Conservation (phyloP, 2,888 invertebrate species). For the Laspeyria flexula region DNA sequence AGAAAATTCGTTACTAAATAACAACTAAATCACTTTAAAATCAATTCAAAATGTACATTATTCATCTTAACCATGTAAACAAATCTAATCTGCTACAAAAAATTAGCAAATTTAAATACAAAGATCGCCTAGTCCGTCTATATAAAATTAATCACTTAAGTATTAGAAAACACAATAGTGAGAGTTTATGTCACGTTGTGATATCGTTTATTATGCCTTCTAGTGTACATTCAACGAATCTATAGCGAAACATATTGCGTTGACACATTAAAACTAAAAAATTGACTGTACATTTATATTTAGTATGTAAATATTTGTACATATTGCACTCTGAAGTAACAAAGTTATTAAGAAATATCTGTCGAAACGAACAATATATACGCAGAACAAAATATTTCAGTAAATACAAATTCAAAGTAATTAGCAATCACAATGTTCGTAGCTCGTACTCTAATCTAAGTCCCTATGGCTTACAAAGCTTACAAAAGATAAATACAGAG, state of each 20-base stretch:
- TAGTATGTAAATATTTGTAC: conserved; percentile 89
- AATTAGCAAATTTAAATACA: conserved; percentile 86
- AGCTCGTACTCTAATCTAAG: conserved; percentile 82
- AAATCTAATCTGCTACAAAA: conserved; percentile 86
- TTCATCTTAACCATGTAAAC: conserved; percentile 81
- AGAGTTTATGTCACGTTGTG: conserved; percentile 69
- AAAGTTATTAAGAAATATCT: conserved; percentile 80
- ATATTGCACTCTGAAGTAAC: conserved; percentile 90
- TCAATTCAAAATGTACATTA: conserved; percentile 86
- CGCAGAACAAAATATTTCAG: conserved; percentile 74
- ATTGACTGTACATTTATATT: conserved; percentile 84
- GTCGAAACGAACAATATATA: conserved; percentile 79
- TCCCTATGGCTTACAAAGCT: conserved; percentile 84
- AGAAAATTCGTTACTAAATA: conserved; percentile 84
- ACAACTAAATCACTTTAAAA: conserved; percentile 86
- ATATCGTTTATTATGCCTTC: conserved; percentile 80
- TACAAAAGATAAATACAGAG: conserved; percentile 85
- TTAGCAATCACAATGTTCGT: conserved; percentile 83
- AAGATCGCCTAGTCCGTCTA: conserved; percentile 82
- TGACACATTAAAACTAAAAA: conserved; percentile 84
- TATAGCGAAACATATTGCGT: conserved; percentile 80
- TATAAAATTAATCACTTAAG: conserved; percentile 84
- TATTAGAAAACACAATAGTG: conserved; percentile 82
- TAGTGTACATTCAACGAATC: conserved; percentile 81
- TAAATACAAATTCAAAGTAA: conserved; percentile 78